phyloP scores from a whole-genome alignment of 2,797 vertebrate genomes.

The Enoplosus armatus region DNA sequence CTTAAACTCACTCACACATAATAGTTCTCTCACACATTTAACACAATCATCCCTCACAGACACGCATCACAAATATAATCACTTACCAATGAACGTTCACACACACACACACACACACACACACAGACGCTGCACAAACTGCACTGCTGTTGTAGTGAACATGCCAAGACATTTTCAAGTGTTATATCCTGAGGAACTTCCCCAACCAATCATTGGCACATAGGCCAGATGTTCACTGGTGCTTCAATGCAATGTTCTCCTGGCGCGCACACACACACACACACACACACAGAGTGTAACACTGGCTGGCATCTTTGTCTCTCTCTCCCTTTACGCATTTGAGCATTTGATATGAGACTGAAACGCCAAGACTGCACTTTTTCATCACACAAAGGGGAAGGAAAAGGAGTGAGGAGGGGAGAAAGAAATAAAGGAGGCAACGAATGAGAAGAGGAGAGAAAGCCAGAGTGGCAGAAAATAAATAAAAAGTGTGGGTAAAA shows the following conservation, averaged over 20 bases:
- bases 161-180: conserved; percentile 89
- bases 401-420: not conserved
- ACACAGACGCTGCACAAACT: conserved; percentile 45
- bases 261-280: conserved; percentile 76
- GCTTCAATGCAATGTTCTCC: conserved; percentile 70
- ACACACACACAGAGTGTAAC: conserved; percentile 82
- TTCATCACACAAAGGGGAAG: conserved; percentile 44
- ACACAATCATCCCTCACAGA: conserved; percentile 57
- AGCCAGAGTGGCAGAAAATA: not conserved
- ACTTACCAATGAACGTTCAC: conserved; percentile 24
- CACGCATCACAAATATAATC: conserved; percentile 49
- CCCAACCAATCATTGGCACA: conserved; percentile 88
- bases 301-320: conserved; percentile 59
- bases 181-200: conserved; percentile 82
- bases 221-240: conserved; percentile 93
- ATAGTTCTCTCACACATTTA: conserved; percentile 40
- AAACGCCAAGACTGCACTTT: conserved; percentile 71
- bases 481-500: not conserved
- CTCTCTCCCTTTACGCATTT: conserved; percentile 63
- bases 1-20: conserved; percentile 56
- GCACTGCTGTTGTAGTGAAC: conserved; percentile 90
- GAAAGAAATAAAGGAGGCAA: conserved; percentile 11
- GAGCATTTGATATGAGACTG: conserved; percentile 66
- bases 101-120: conserved; percentile 39
- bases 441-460: not conserved